phyloP scores from a whole-genome alignment of 2,113 vertebrate species.

The Muscicapa adusta region DNA sequence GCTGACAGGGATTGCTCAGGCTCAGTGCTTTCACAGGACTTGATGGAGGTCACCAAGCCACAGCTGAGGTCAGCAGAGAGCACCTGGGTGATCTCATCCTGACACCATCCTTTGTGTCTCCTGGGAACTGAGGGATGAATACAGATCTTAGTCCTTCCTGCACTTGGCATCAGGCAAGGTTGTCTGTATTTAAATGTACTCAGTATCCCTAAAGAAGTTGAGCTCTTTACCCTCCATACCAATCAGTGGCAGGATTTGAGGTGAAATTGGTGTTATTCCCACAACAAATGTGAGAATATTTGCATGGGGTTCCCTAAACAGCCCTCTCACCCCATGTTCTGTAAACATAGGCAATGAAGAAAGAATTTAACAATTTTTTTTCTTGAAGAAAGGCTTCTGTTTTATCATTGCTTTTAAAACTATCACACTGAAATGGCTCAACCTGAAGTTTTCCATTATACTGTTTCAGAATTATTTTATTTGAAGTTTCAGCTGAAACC shows the following conservation, averaged over 20 bases:
- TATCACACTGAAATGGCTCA: background rate
- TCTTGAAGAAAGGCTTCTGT: background rate
- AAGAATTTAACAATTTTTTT: background rate
- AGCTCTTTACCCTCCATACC: background rate
- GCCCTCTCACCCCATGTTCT: background rate
- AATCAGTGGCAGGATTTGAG: background rate
- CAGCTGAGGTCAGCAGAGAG: background rate
- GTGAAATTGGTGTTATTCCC: background rate
- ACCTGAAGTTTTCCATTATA: constrained; percentile 1
- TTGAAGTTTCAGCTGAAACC: constrained; percentile 14
- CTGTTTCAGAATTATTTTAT: background rate
- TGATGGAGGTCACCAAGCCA: background rate
- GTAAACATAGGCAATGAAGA: background rate
- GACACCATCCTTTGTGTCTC: background rate
- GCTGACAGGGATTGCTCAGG: background rate
- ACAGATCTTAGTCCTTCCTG: background rate
- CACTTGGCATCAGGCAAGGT: background rate
- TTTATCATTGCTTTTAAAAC: background rate
- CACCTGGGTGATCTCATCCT: background rate
- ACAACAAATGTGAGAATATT: background rate
- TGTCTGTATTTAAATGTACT: background rate
- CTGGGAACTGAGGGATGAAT: background rate
- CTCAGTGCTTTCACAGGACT: background rate
- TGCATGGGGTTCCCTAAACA: background rate
- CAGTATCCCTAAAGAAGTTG: background rate